Evolutionary conservation across 2,113 vertebrate genomes (phyloP), one percentile per base, ranked within the genome.

Genomic region (Onychostruthus taczanowskii): DNA sequence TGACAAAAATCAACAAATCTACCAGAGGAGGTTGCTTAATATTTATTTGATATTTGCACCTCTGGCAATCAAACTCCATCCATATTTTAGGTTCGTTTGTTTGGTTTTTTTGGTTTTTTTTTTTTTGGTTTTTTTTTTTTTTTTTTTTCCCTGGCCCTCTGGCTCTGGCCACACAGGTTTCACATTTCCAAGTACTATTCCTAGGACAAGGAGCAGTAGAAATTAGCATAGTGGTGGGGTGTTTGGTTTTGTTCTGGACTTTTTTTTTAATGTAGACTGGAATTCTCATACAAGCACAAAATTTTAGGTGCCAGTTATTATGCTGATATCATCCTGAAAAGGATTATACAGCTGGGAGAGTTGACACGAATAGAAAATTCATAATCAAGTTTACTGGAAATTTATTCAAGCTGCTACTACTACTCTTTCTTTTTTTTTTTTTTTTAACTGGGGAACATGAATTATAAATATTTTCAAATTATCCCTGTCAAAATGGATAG

Each of bases 401-500:
- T 80, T 46, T 80, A 37, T 90, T 88, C 59, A 50, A 86, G 55
- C 33, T 69, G 37, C 44, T 85, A 24, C 17, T 58, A 43, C 35
- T 67, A 12, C 16, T 13, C 11, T 21, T 30, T 55, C 20, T n/a
- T 30, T 37, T 20, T 63, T 43, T 27, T 9, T 55, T 83, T 58
- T 23, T 81, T 31, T 19, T 7, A n/a, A 41, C 10, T 10, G 31
- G 20, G 28, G 44, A 83, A 46, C 23, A 21, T 80, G 41, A 84
- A 85, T 91, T 94, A 83, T 49, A 90, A 89, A 61, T 89, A 44
- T 75, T 89, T 89, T 67, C 43, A 91, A 91, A 75, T 91, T 74
- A 91, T 58, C 37, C 41, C 16, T 91, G 77, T 76, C 62, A 79
- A 87, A 82, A 49, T 30, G 17, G 41, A 39, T 72, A 64, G 41